phyloP scores from a whole-genome alignment of 2,113 vertebrate genomes.

The Pedetes capensis region DNA sequence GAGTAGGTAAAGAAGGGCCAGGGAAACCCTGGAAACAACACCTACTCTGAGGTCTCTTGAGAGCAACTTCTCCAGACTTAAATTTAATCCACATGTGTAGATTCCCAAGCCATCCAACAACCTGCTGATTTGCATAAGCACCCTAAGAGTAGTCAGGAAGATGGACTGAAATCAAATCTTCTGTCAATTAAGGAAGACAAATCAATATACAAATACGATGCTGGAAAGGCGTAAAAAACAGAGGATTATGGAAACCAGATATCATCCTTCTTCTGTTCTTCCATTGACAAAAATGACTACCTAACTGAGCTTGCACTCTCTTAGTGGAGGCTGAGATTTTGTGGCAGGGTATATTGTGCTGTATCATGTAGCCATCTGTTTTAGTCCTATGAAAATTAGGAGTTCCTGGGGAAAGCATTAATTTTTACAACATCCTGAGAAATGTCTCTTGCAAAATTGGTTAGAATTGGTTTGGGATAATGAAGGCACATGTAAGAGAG shows the following conservation, averaged over 20 bases:
- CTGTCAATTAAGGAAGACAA: neutral
- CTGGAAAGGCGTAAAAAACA: neutral
- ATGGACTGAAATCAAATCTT: neutral
- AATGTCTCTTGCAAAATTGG: slow-evolving; percentile 21
- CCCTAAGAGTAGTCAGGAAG: neutral
- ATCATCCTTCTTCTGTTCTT: neutral
- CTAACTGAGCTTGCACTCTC: neutral
- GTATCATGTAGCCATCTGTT: neutral
- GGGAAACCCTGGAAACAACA: neutral
- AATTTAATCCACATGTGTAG: neutral
- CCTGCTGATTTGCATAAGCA: neutral
- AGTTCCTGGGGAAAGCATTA: neutral
- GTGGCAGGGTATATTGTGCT: neutral
- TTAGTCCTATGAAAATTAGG: neutral
- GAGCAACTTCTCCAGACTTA: neutral
- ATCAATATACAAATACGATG: neutral
- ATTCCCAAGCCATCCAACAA: neutral
- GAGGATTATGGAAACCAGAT: neutral
- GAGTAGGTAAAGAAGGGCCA: neutral
- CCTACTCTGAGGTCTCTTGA: neutral
- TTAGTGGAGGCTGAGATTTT: neutral
- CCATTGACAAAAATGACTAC: neutral
- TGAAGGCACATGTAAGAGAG: neutral
- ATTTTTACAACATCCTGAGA: slow-evolving; percentile 18
- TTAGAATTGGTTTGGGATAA: neutral